These are phyloP conservation scores for Oxyscelio sp. DNA, from an alignment of 2,888 invertebrate species.

Conservation along the genomic window DNA sequence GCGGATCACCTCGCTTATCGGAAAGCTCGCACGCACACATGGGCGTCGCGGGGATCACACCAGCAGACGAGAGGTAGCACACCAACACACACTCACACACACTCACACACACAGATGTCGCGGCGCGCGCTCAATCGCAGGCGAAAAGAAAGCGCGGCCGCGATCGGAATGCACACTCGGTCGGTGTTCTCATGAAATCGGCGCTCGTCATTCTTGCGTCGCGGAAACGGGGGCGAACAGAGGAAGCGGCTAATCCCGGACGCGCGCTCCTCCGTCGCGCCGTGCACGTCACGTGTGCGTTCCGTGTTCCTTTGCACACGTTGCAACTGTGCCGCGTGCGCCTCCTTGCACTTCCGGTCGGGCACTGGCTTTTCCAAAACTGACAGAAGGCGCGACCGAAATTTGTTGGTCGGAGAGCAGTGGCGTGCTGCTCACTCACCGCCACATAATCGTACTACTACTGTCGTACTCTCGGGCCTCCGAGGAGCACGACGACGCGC, in stretches of 20 bases:
- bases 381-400: not conserved
- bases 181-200: slow-evolving; percentile 36
- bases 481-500: slow-evolving; percentile 50
- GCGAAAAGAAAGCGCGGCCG: slow-evolving; percentile 37
- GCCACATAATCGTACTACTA: slow-evolving; percentile 63
- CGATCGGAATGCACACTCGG: slow-evolving; percentile 29
- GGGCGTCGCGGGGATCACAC: not conserved
- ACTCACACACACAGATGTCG: not conserved
- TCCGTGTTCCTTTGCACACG: too few species aligned
- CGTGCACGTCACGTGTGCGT: too few species aligned
- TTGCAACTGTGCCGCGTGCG: slow-evolving; percentile 24
- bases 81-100: not conserved
- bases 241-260: slow-evolving; percentile 68
- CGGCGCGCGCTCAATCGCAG: slow-evolving; percentile 27
- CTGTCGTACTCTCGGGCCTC: slow-evolving; percentile 50
- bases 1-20: slow-evolving; percentile 29
- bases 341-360: not conserved
- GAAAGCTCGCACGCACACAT: slow-evolving; percentile 32
- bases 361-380: too few species aligned
- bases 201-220: slow-evolving; percentile 28
- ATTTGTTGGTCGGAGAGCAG: slow-evolving; percentile 10
- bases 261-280: slow-evolving; percentile 62
- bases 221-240: slow-evolving; percentile 33
- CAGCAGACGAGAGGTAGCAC: too few species aligned
- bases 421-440: slow-evolving; percentile 25